These are phyloP conservation scores for Chloropsis hardwickii DNA, from an alignment of 2,113 vertebrate species.

Conservation along the genomic window DNA sequence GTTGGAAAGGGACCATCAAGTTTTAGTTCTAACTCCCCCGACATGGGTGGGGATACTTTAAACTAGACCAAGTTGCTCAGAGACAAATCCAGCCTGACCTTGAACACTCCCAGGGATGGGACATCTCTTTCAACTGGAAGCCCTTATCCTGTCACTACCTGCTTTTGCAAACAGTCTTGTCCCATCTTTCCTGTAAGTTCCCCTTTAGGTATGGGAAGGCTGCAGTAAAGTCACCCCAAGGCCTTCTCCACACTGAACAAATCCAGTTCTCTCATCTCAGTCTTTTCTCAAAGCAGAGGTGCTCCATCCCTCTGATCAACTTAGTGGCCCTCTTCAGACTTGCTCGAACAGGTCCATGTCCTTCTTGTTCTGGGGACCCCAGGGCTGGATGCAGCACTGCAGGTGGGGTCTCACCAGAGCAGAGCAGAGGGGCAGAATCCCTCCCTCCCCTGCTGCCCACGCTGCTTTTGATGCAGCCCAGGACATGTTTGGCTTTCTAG, in stretches of 20 bases:
- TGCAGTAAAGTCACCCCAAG: neutral
- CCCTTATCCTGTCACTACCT: neutral
- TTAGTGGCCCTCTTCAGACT: neutral
- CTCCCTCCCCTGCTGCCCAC: neutral
- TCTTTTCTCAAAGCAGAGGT: neutral
- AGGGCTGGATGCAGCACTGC: neutral
- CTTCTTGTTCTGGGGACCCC: neutral
- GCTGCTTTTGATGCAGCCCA: fast-evolving
- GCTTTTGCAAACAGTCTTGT: neutral
- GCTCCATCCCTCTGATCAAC: neutral
- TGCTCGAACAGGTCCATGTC: fast-evolving
- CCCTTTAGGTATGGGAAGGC: neutral
- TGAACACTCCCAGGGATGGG: neutral
- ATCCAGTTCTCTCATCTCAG: neutral
- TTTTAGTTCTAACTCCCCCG: neutral
- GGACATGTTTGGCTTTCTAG: fast-evolving
- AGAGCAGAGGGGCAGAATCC: neutral
- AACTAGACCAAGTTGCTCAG: neutral
- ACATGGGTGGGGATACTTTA: neutral
- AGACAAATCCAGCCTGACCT: neutral
- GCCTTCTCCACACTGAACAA: neutral
- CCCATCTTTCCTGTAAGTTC: neutral
- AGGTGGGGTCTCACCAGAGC: neutral
- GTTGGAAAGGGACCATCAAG: neutral
- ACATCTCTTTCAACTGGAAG: neutral